These are phyloP conservation scores for Eclectus roratus DNA, from an alignment of 2,113 vertebrate genomes.

Conservation along the genomic window DNA sequence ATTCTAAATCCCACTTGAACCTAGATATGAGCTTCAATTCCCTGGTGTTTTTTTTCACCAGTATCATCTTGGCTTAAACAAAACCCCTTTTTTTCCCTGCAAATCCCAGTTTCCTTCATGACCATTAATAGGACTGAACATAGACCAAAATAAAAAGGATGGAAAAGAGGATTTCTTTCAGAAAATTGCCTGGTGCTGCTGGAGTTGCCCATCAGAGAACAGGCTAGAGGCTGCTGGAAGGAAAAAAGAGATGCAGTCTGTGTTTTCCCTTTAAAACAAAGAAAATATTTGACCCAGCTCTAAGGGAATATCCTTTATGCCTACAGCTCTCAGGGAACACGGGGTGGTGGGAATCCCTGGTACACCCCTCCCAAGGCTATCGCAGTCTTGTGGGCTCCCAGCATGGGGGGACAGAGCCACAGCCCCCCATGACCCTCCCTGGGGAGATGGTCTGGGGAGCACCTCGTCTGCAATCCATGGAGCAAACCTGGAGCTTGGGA, in stretches of 20 bases:
- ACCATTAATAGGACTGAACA: background rate
- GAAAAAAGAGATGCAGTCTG: rapidly evolving
- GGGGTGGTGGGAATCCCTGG: rapidly evolving
- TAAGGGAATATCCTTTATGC: background rate
- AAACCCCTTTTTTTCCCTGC: background rate
- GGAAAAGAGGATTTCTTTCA: background rate
- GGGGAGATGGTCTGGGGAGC: background rate
- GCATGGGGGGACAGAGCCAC: background rate
- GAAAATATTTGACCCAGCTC: background rate
- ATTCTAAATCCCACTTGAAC: background rate
- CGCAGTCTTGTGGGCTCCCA: rapidly evolving
- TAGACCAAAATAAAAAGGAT: background rate
- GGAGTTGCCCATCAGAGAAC: background rate
- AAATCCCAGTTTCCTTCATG: background rate
- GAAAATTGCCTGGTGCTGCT: background rate
- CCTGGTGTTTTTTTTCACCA: rapidly evolving
- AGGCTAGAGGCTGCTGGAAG: background rate
- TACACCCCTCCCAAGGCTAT: background rate
- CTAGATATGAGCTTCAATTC: background rate
- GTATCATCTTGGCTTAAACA: rapidly evolving
- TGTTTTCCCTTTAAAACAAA: background rate
- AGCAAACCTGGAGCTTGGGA: background rate
- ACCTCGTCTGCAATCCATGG: background rate
- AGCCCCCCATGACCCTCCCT: background rate
- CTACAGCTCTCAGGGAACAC: background rate